Evolutionary conservation across 2,888 invertebrate genomes (phyloP).

Genomic region (Amphipoea oculea): DNA sequence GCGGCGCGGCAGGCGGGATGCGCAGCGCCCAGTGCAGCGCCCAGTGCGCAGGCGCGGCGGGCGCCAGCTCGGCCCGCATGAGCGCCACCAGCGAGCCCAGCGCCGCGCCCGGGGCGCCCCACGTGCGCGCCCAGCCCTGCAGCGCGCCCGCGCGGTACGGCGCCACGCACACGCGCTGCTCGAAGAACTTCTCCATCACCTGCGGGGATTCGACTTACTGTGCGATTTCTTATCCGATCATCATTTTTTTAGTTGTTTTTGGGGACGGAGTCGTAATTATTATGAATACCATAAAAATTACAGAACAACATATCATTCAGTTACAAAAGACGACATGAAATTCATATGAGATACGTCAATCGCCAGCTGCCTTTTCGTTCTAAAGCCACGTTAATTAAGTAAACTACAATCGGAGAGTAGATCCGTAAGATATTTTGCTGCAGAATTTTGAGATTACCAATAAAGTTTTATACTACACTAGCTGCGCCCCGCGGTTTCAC

Average conservation of each 20-base stretch:
- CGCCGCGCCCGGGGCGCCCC: constrained; percentile 96
- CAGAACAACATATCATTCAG: not conserved
- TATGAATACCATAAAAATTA: not conserved
- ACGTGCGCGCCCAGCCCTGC: constrained; percentile 95
- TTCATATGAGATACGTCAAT: not conserved
- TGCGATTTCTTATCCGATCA: not conserved
- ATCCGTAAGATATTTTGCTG: too few species aligned
- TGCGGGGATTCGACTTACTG: constrained; percentile 70
- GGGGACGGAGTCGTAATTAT: too few species aligned
- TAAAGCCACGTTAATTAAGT: too few species aligned
- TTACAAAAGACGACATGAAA: not conserved
- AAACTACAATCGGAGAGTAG: too few species aligned
- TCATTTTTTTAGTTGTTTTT: not conserved
- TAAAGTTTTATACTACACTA: not conserved
- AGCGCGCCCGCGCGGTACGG: constrained; percentile 97
- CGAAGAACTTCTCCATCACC: constrained; percentile 98
- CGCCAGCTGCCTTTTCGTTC: not conserved
- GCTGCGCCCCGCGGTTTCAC: too few species aligned
- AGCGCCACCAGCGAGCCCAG: constrained; percentile 98
- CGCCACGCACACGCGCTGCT: constrained; percentile 95
- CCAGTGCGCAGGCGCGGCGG: constrained; percentile 93
- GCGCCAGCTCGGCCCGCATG: constrained; percentile 92
- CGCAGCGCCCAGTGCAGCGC: constrained; percentile 97
- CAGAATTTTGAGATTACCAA: too few species aligned
- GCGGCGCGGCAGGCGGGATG: constrained; percentile 96